Conservation (phyloP, 1,140 invertebrate species). For the Procambarus clarkii region DNA sequence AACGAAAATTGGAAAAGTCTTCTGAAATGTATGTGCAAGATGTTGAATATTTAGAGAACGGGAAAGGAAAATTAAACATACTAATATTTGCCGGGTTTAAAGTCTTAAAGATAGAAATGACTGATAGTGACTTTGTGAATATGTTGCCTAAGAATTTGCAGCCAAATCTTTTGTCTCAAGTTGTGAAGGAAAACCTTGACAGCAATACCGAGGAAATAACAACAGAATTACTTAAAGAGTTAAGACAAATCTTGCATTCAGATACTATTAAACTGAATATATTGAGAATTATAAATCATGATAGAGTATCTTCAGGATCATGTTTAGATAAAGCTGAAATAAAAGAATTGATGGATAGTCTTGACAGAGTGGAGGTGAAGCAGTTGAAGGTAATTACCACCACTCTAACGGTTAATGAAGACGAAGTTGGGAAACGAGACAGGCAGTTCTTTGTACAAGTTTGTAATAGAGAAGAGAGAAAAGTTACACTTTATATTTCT, state of each 20-base stretch:
- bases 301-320: not conserved
- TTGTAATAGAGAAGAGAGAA: too few relatives aligned
- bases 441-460: not conserved
- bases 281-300: slow-evolving; percentile 27
- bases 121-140: too few relatives aligned
- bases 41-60: too few relatives aligned
- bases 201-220: not conserved
- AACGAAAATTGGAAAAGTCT: too few relatives aligned
- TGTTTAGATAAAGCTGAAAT: not conserved
- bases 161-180: too few relatives aligned
- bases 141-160: too few relatives aligned
- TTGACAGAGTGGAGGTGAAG: not conserved
- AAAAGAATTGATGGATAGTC: not conserved
- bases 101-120: too few relatives aligned
- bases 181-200: not conserved
- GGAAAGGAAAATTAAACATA: too few relatives aligned
- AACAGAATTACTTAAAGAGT: not conserved
- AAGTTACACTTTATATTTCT: too few relatives aligned
- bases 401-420: not conserved
- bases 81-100: too few relatives aligned
- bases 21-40: too few relatives aligned
- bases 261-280: not conserved
- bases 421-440: not conserved
- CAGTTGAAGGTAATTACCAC: not conserved
- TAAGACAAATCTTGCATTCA: not conserved